Percentiles rank a stretch among this genome's conserved stretches.
These are phyloP conservation scores for Acanthosoma haemorrhoidale DNA, from an alignment of 2,888 invertebrate species.

Conservation along the genomic window DNA sequence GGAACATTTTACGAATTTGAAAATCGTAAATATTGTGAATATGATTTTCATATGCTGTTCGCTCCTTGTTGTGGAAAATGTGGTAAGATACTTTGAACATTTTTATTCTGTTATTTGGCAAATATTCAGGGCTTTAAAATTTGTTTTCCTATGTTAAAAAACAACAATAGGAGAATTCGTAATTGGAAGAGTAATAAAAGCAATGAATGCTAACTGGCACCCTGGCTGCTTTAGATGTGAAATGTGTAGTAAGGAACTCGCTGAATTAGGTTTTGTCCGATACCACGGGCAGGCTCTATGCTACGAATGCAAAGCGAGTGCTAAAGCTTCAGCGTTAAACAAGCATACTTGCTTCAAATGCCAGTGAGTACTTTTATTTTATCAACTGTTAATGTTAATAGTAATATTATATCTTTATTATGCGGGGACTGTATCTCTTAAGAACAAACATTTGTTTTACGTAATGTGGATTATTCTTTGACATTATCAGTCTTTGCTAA, in stretches of 20 bases:
- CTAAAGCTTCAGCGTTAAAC: constrained; percentile 89
- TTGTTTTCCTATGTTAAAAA: too few species aligned
- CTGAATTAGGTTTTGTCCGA: constrained; percentile 95
- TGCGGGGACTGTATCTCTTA: too few species aligned
- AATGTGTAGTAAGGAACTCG: constrained; percentile 82
- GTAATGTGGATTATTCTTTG: too few species aligned
- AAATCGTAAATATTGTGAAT: constrained; percentile 97
- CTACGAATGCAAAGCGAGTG: constrained; percentile 92
- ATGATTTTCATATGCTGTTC: constrained; percentile 95
- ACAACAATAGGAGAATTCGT: constrained; percentile 84
- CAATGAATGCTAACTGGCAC: constrained; percentile 99
- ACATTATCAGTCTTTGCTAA: too few species aligned
- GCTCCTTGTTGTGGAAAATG: constrained; percentile 87
- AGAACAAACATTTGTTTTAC: too few species aligned
- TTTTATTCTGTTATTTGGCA: too few species aligned
- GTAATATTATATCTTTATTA: too few species aligned
- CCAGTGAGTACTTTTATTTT: constrained; percentile 89
- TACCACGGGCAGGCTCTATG: constrained; percentile 81
- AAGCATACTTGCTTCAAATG: constrained; percentile 98
- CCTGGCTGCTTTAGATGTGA: constrained; percentile 96
- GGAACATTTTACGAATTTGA: constrained; percentile 99
- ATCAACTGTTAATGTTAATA: too few species aligned
- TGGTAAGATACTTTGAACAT: constrained; percentile 52
- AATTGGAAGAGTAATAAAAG: constrained; percentile 97
- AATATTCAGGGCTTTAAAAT: too few species aligned